Conservation (phyloP, 2,888 invertebrate genomes). For the Bruchidius siliquastri region DNA sequence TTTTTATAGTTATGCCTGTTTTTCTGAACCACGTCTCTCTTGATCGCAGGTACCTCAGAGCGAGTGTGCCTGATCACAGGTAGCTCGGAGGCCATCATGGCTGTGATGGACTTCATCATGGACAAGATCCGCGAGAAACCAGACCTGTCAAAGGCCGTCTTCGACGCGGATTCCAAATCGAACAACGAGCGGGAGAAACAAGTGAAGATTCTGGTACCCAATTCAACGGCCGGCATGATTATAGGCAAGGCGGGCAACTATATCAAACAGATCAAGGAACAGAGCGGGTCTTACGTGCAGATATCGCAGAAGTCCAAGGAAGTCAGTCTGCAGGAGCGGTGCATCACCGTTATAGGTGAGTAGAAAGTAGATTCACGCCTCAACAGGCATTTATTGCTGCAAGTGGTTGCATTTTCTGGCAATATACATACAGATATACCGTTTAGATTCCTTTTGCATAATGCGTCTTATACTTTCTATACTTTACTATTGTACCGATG, state of each 20-base stretch:
- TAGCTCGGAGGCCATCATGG: constrained; percentile 83
- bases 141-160: constrained; percentile 77
- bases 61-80: constrained; percentile 92
- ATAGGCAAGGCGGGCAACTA: constrained; percentile 95
- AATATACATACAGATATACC: too few relatives aligned
- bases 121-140: constrained; percentile 94
- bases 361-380: background rate
- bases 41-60: constrained; percentile 77
- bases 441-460: too few relatives aligned
- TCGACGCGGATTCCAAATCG: constrained; percentile 74
- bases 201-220: constrained; percentile 94
- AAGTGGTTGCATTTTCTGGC: too few relatives aligned
- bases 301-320: constrained; percentile 96
- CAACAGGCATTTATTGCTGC: too few relatives aligned
- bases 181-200: constrained; percentile 87
- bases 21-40: background rate
- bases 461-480: too few relatives aligned
- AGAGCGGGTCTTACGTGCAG: constrained; percentile 91
- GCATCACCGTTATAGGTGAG: constrained; percentile 88
- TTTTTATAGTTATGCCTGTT: too few relatives aligned
- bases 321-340: constrained; percentile 84
- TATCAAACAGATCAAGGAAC: constrained; percentile 93
- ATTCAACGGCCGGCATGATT: constrained; percentile 96
- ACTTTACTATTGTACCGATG: too few relatives aligned
- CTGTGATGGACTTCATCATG: constrained; percentile 89